These are phyloP conservation scores for Taenioides sp. DNA, from an alignment of 2,797 vertebrate genomes.

Conservation along the genomic window DNA sequence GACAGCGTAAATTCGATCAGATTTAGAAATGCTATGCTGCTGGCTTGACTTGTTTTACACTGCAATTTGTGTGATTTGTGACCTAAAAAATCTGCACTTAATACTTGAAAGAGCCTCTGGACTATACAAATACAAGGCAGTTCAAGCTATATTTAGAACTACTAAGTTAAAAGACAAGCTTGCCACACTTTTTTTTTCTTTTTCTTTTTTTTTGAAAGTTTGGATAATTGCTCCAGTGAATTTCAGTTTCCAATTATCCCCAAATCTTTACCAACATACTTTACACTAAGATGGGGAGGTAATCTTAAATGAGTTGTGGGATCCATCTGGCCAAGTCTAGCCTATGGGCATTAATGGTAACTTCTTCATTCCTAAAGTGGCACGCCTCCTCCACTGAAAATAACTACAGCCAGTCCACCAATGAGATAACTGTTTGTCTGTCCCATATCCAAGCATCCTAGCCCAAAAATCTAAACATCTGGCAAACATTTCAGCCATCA, in stretches of 20 bases:
- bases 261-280: slow-evolving; percentile 50
- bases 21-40: not conserved
- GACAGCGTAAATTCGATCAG: not conserved
- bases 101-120: not conserved
- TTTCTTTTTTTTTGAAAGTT: slow-evolving; percentile 75
- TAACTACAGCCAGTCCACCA: slow-evolving; percentile 41
- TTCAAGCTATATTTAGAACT: not conserved
- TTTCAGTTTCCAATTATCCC: slow-evolving; percentile 76
- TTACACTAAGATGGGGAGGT: slow-evolving; percentile 56
- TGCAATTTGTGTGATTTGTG: not conserved
- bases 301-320: slow-evolving; percentile 30
- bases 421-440: slow-evolving; percentile 54
- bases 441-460: slow-evolving; percentile 72
- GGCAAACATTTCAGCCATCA: slow-evolving; percentile 73
- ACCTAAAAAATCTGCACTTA: not conserved
- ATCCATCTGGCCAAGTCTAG: slow-evolving; percentile 68
- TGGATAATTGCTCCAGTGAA: slow-evolving; percentile 76
- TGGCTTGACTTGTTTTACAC: not conserved
- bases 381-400: slow-evolving; percentile 43
- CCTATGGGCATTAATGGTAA: slow-evolving; percentile 50
- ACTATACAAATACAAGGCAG: not conserved
- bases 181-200: slow-evolving; percentile 58
- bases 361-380: slow-evolving; percentile 55
- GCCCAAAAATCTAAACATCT: slow-evolving; percentile 80
- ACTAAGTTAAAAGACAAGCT: slow-evolving; percentile 37